Percentiles rank a stretch among this genome's conserved stretches.
phyloP scores from a whole-genome alignment of 2,797 vertebrate species.

The Urosaurus nigricauda region DNA sequence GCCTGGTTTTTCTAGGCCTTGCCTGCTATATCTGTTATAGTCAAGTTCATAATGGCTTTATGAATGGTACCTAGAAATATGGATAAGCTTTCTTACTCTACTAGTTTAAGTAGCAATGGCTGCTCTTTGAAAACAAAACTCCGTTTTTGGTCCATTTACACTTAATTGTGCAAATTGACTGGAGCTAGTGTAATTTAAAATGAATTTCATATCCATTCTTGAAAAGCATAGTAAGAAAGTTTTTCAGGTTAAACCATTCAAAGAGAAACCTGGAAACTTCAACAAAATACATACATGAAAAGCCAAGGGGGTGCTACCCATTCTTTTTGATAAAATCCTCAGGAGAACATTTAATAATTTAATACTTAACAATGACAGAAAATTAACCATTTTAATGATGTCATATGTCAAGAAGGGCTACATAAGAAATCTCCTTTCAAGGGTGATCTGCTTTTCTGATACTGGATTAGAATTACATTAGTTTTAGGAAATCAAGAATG shows the following conservation, averaged over 20 bases:
- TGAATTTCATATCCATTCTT: neutral
- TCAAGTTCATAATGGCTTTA: neutral
- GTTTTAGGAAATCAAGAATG: conserved; percentile 76
- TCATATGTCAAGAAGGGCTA: conserved; percentile 1
- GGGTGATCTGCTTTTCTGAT: conserved; percentile 41
- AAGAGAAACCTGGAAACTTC: neutral
- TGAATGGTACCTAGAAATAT: neutral
- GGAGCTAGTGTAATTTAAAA: neutral
- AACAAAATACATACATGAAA: neutral
- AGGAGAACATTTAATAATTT: neutral
- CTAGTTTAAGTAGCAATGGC: neutral
- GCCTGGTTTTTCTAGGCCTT: conserved; percentile 20
- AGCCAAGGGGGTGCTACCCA: neutral
- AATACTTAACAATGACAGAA: neutral
- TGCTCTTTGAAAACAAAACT: neutral
- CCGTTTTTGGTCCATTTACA: neutral
- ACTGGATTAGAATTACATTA: conserved; percentile 74
- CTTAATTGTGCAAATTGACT: neutral
- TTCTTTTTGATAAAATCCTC: neutral
- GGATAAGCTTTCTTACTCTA: neutral
- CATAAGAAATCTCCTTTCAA: neutral
- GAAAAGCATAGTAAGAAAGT: neutral
- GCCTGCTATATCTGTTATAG: neutral
- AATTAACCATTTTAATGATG: conserved; percentile 2
- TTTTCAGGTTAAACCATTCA: conserved; percentile 14